These are phyloP conservation scores for Stigmatopora argus DNA, from an alignment of 2,113 vertebrate genomes.

Conservation along the genomic window DNA sequence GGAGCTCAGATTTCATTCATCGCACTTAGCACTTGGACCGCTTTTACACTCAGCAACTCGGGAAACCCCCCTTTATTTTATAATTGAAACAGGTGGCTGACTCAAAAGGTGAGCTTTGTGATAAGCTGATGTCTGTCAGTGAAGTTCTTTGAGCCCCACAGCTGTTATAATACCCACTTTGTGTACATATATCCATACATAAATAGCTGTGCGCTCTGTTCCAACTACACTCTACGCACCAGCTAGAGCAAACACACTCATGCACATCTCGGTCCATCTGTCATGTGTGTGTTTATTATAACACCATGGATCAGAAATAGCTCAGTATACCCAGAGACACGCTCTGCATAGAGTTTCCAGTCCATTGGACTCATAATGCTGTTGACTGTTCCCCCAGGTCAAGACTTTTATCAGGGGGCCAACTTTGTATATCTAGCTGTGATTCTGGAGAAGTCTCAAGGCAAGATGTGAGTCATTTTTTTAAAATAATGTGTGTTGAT, in stretches of 20 bases:
- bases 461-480: conserved; percentile 37
- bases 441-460: not conserved
- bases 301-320: conserved; percentile 64
- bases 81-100: conserved; percentile 8
- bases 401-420: not conserved
- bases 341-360: conserved; percentile 20
- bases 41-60: not conserved
- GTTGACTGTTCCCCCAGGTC: not conserved
- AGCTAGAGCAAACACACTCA: conserved; percentile 9
- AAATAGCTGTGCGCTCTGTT: conserved; percentile 22
- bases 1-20: conserved; percentile 25
- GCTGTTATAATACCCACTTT: conserved; percentile 8
- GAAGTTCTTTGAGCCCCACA: conserved; percentile 11
- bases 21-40: conserved; percentile 3
- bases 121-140: conserved; percentile 13
- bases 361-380: not conserved
- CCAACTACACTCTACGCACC: conserved; percentile 7
- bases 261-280: conserved; percentile 9
- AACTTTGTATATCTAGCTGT: conserved; percentile 8
- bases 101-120: conserved; percentile 15
- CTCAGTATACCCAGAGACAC: conserved; percentile 57
- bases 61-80: conserved; percentile 21
- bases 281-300: conserved; percentile 54
- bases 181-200: conserved; percentile 2
- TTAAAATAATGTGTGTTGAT: not conserved